Conservation (phyloP, 2,113 vertebrate genomes). For the Montifringilla adamsi region DNA sequence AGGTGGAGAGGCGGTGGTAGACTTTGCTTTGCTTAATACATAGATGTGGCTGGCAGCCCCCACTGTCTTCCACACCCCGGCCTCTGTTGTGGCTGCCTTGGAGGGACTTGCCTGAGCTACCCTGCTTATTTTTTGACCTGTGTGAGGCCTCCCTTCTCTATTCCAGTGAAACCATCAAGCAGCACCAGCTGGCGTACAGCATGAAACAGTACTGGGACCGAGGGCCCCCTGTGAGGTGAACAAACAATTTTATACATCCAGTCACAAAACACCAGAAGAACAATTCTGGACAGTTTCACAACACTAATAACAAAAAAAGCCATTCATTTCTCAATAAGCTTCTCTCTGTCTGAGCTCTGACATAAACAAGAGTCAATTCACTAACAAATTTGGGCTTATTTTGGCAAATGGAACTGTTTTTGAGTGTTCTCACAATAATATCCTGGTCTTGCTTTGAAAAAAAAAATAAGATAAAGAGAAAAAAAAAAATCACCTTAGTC, state of each 20-base stretch:
- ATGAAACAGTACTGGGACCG: constrained; percentile 23
- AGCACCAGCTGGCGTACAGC: constrained; percentile 1
- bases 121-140: neutral
- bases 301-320: constrained; percentile 15
- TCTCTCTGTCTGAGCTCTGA: constrained; percentile 3
- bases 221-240: constrained; percentile 23
- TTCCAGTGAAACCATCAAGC: constrained; percentile 32
- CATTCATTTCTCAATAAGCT: constrained; percentile 43
- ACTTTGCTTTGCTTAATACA: neutral
- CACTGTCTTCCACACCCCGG: neutral
- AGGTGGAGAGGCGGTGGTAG: neutral
- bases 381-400: constrained; percentile 16
- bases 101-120: neutral
- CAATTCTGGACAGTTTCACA: constrained; percentile 58
- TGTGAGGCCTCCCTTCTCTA: neutral
- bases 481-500: neutral
- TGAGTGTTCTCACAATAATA: neutral
- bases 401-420: constrained; percentile 43
- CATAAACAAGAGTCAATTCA: constrained; percentile 20
- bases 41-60: neutral
- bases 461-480: neutral
- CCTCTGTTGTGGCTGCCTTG: neutral
- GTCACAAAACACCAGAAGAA: constrained; percentile 56
- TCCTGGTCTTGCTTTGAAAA: neutral
- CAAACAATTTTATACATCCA: constrained; percentile 43